Base-by-base conservation (phyloP, 2,888 invertebrate genomes). In the Oscheius sp. region DNA sequence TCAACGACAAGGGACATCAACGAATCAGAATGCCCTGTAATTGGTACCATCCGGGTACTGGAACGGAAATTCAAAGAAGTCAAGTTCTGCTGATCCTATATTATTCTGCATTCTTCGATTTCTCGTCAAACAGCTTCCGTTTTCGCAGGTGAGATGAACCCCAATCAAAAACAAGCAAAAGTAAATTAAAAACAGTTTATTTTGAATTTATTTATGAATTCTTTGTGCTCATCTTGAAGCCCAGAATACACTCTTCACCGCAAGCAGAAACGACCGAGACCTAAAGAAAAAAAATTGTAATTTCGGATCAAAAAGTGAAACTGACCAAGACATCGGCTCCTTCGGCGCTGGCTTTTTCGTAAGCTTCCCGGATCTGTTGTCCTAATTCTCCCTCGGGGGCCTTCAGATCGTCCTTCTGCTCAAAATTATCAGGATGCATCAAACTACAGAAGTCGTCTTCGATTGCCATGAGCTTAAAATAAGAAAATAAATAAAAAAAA, bases 311-410 rank as follows among this genome's bases (percentile, higher is more conserved):
- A n/a, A n/a, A n/a, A n/a, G n/a, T n/a, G n/a, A 1, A 29, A 45
- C 45, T 45, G 9, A 86, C 87, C 56, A 86, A 75, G 71, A 86
- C 83, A 16, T 64, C 64, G 70, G 82, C 81, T 73, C 79, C 80
- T 59, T 64, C 64, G 49, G 63, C 18, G 5, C 88, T 88, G 78
- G 88, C 89, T 77, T 89, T 89, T 72, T 87, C 87, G 71, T 84
- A 94, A 90, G 96, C 95, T 81, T 93, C 88, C 89, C 93, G 93
- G 88, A 96, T 92, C 90, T 95, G 94, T 83, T 91, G 89, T 86
- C 96, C 97, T 87, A 97, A 92, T 78, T 96, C 96, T 78, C 94
- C 94, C 76, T 96, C 96, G 74, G 97, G 97, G 86, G 95, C 91
- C 91, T 95, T 96, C 84, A 99, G 92, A 92, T 99, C 98, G 86